Evolutionary conservation across 2,797 vertebrate species (phyloP).

Genomic region (Enteromius anoplus): DNA sequence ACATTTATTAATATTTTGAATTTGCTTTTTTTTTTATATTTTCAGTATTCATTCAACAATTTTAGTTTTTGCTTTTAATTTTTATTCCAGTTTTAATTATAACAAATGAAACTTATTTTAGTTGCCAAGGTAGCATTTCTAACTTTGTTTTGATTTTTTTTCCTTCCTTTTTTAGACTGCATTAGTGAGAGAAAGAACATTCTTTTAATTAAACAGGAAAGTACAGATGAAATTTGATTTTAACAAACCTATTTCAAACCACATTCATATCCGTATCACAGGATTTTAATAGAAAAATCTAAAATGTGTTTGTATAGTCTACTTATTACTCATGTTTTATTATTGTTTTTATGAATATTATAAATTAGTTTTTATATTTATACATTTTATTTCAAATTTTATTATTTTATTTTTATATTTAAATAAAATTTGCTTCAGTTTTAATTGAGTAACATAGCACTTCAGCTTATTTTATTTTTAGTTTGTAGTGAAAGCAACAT

Average conservation of each 20-base stretch:
- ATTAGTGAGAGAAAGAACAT: not conserved
- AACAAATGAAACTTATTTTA: not conserved
- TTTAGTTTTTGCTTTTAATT: not conserved
- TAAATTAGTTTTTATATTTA: not conserved
- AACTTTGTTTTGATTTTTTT: not conserved
- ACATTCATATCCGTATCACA: not conserved
- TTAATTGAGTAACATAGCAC: not conserved
- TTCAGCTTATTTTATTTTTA: not conserved
- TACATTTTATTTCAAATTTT: not conserved
- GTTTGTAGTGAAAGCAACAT: not conserved
- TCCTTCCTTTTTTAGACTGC: not conserved
- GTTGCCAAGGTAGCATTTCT: not conserved
- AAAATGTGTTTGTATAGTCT: not conserved
- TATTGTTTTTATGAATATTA: not conserved
- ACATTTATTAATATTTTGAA: not conserved
- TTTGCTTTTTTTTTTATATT: not conserved
- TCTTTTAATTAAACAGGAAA: not conserved
- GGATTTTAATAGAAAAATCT: not conserved
- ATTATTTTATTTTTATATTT: not conserved
- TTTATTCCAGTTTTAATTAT: not conserved
- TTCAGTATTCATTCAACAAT: not conserved
- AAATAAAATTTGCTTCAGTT: not conserved
- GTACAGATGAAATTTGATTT: not conserved
- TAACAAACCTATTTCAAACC: not conserved
- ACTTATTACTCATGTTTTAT: not conserved